Base-by-base conservation (phyloP, 1,140 invertebrate genomes). In the Charaxes varanes region DNA sequence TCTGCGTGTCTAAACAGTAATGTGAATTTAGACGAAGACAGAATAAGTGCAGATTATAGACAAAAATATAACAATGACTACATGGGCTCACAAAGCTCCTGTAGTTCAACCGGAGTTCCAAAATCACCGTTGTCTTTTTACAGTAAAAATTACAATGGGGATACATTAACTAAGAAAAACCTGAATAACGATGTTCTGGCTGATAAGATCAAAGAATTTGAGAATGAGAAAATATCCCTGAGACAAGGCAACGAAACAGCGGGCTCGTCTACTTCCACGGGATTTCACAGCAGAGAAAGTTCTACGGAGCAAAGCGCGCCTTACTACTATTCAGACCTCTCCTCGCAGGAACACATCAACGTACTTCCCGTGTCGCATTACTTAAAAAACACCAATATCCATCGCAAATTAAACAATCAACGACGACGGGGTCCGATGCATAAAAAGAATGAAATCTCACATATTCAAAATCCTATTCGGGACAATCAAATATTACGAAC, bases 251-350 rank as follows among this genome's bases (percentile, higher is more conserved):
- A 54, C 45, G 77, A 80, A 15, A 64, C 62, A 22, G 64, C 73
- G 49, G 41, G 53, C 27, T 71, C 68, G 17, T 72, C 68, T 24
- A 60, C 62, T 11, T 64, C 74, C 12, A 78, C 64, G 19, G 69
- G 76, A 32, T 79, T 81, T 61, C 84, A 86, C 41, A 84, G 80
- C 45, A 76, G 84, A 59, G 84, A 86, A 53, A 86, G 81, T 62
- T 86, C 84, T 15, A 65, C 85, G 11, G 87, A 86, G 18, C 87
- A 89, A 43, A 86, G 88, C 7, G 93, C 92, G 7, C 93, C 93
- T 0, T 94, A 95, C 64, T 95, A 96, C 62, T 95, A 95, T 74
- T 94, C 93, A 0, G 94, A 96, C 72, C 77, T 94, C n/a, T 86
- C 85, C 42, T 84, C 82, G 1, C 83, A 85, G 54, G 84, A 86